These are phyloP conservation scores for Rotaria macrura DNA, from an alignment of 2,888 invertebrate genomes.

Conservation along the genomic window DNA sequence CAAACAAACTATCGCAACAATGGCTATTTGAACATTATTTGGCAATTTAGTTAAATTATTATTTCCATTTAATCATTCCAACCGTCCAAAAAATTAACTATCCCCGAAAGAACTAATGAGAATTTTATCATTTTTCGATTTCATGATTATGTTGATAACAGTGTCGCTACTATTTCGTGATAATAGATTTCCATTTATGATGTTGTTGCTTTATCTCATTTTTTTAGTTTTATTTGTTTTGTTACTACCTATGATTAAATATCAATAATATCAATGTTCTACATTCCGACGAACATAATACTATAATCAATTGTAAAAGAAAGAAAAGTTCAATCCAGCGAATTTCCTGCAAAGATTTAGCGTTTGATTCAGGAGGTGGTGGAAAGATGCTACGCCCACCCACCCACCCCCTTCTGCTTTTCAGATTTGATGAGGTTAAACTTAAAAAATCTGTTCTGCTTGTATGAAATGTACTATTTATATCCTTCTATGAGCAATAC, in stretches of 20 bases:
- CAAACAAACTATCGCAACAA: conserved; percentile 39
- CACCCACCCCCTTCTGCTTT: no score
- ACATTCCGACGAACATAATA: no score
- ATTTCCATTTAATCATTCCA: background rate
- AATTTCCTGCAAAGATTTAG: no score
- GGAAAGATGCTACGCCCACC: no score
- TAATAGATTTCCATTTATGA: background rate
- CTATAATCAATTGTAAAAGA: no score
- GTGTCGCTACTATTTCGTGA: background rate
- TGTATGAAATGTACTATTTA: no score
- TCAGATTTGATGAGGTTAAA: no score
- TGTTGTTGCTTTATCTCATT: background rate
- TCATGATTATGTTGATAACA: background rate
- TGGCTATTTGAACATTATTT: conserved; percentile 44
- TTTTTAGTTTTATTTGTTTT: background rate
- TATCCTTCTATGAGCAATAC: no score
- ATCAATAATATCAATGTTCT: background rate
- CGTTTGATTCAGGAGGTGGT: no score
- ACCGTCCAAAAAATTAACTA: no score
- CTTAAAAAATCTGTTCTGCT: no score
- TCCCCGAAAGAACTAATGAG: background rate
- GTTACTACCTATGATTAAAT: background rate
- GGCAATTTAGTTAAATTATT: background rate
- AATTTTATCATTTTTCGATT: background rate
- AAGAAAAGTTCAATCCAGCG: no score